Conservation (phyloP, 2,797 vertebrate genomes). For the Falco columbarius region DNA sequence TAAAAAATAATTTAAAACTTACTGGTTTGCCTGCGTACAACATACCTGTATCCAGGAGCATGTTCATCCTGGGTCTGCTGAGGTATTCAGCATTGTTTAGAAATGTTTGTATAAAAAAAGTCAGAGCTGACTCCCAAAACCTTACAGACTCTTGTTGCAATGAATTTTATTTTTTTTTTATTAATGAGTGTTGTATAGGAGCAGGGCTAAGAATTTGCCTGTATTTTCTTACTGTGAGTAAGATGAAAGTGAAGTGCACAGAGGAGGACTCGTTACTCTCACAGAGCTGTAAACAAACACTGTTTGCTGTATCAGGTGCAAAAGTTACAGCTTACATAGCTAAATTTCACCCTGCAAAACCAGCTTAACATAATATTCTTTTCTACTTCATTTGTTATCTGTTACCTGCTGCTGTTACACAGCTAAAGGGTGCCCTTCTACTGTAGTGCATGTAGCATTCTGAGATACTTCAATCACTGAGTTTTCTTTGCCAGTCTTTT, state of each 20-base stretch:
- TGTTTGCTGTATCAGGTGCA: not conserved
- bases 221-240: not conserved
- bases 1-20: not conserved
- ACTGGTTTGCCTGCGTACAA: rapidly evolving
- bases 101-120: not conserved
- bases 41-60: not conserved
- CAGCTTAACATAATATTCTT: not conserved
- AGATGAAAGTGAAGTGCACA: not conserved
- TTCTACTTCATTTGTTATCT: not conserved
- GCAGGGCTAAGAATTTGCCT: not conserved
- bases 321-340: not conserved
- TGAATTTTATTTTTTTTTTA: not conserved
- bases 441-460: not conserved
- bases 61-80: not conserved
- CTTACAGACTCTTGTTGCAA: not conserved
- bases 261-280: not conserved
- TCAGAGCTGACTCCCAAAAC: rapidly evolving
- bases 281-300: not conserved
- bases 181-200: not conserved
- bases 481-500: not conserved
- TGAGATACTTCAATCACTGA: not conserved
- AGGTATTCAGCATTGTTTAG: not conserved
- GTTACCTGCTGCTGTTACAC: not conserved
- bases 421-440: not conserved
- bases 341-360: not conserved